A percentile compares a stretch with the other conserved stretches of the same genome.
Conservation (phyloP, 2,888 invertebrate species). For the Cremastobaeus sp. region DNA sequence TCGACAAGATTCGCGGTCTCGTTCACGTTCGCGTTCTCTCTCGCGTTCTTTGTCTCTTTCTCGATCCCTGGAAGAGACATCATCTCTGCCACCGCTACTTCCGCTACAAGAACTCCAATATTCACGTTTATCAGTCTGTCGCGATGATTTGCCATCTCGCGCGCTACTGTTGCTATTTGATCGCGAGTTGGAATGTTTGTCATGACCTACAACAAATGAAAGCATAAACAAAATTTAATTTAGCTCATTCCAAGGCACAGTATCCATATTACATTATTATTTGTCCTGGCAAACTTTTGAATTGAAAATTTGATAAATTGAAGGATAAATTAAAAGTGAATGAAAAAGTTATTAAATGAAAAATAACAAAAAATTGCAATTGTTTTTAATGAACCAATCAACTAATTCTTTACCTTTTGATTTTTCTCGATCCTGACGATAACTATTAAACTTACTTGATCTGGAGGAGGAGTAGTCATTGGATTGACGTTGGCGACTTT, state of each 20-base stretch:
- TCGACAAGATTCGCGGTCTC: conserved; percentile 71
- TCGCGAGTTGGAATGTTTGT: conserved; percentile 87
- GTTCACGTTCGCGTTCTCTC: conserved; percentile 77
- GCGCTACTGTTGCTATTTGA: conserved; percentile 78
- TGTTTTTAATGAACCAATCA: conserved; percentile 15
- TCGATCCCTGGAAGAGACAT: conserved; percentile 70
- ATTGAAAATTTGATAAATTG: no score
- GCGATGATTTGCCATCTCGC: conserved; percentile 76
- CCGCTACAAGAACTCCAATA: conserved; percentile 76
- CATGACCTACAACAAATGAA: conserved; percentile 80
- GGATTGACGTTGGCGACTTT: conserved; percentile 77
- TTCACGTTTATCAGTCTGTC: conserved; percentile 77
- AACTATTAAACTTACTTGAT: conserved; percentile 73
- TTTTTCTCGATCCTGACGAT: conserved; percentile 38
- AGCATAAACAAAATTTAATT: no score
- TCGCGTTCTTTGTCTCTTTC: conserved; percentile 72
- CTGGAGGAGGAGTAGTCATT: conserved; percentile 78
- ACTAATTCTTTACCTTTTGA: conserved; percentile 45
- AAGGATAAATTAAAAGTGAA: no score
- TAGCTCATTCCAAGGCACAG: no score
- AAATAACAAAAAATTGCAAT: not conserved
- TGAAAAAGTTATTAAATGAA: no score
- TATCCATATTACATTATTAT: no score
- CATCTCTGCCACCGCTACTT: conserved; percentile 73
- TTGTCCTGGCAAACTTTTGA: no score